Conservation (phyloP, 2,797 vertebrate genomes). For the Danio tinwini region DNA sequence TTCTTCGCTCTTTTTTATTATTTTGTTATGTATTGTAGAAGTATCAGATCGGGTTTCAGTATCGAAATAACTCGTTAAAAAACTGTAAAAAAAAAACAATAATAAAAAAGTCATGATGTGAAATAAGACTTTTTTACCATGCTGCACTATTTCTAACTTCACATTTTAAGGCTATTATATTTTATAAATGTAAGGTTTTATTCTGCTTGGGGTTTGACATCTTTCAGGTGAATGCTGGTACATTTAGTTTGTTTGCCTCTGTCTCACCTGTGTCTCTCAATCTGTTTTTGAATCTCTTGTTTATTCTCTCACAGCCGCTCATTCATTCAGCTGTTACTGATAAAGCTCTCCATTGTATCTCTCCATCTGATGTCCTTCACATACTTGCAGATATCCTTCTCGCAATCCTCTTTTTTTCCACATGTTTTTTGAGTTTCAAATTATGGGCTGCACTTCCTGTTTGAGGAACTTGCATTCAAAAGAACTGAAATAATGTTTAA, state of each 20-base stretch:
- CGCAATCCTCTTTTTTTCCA: constrained; percentile 55
- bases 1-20: no score
- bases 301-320: constrained; percentile 19
- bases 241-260: constrained; percentile 5
- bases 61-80: no score
- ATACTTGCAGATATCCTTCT: constrained; percentile 14
- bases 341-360: constrained; percentile 10
- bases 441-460: no score
- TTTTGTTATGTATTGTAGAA: no score
- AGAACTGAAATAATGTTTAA: no score
- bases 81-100: no score
- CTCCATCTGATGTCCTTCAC: constrained; percentile 20
- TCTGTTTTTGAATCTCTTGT: constrained; percentile 62
- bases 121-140: background rate
- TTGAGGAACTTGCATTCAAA: no score
- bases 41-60: no score
- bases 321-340: constrained; percentile 6
- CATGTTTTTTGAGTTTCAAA: no score
- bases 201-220: background rate
- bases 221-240: background rate
- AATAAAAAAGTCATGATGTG: no score
- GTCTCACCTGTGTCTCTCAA: constrained; percentile 35
- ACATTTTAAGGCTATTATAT: background rate
- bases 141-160: background rate
- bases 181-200: background rate